Conservation (phyloP, 2,888 invertebrate species). For the Siphlonurus alternatus region DNA sequence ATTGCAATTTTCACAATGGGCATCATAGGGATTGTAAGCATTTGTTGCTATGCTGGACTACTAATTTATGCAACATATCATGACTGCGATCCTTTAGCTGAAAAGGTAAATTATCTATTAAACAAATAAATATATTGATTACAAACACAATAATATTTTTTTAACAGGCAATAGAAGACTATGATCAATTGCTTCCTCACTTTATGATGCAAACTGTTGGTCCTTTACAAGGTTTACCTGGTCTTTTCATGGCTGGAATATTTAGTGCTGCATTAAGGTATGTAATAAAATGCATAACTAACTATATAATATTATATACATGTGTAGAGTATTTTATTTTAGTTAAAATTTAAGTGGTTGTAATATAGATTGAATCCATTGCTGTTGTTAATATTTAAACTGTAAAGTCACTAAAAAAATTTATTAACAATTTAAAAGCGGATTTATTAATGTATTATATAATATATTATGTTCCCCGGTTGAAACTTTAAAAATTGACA, state of each 20-base stretch:
- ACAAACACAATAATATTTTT: background rate
- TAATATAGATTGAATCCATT: too few species aligned
- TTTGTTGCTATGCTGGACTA: conserved; percentile 72
- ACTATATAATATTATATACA: too few species aligned
- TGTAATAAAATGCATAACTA: too few species aligned
- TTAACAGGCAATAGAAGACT: conserved; percentile 15
- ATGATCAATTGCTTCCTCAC: conserved; percentile 30
- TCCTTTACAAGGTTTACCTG: conserved; percentile 27
- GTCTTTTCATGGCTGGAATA: conserved; percentile 34
- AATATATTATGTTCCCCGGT: too few species aligned
- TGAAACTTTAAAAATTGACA: too few species aligned
- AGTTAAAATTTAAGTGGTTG: too few species aligned
- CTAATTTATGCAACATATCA: conserved; percentile 73
- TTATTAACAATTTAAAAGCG: too few species aligned
- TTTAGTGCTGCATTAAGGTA: conserved; percentile 36
- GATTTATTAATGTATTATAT: too few species aligned
- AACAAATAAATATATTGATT: background rate
- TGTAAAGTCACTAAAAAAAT: too few species aligned
- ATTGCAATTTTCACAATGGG: conserved; percentile 62
- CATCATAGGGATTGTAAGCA: conserved; percentile 50
- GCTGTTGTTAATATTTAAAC: too few species aligned
- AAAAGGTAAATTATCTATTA: conserved; percentile 30
- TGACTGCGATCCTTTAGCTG: conserved; percentile 69
- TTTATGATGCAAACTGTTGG: conserved; percentile 36
- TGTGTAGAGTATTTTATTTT: too few species aligned